phyloP scores from a whole-genome alignment of 2,113 vertebrate genomes.

The Sinosuthora webbiana region DNA sequence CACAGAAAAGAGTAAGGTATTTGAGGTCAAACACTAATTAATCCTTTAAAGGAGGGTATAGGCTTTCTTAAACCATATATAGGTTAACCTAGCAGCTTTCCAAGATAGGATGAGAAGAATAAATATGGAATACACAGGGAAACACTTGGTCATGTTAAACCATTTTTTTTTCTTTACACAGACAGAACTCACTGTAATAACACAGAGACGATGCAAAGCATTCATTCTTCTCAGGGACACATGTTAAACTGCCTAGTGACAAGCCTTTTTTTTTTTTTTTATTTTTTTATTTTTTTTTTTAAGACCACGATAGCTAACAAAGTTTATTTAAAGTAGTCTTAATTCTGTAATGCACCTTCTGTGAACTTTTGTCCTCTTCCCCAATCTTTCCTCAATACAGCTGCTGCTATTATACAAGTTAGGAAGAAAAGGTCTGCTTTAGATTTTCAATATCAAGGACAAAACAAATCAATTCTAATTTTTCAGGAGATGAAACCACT shows the following conservation, averaged over 20 bases:
- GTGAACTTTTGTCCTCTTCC: background rate
- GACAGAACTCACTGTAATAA: background rate
- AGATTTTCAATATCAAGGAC: conserved; percentile 13
- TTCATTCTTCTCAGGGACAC: background rate
- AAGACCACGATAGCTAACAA: background rate
- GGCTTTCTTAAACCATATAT: background rate
- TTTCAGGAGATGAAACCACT: conserved; percentile 27
- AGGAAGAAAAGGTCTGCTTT: background rate
- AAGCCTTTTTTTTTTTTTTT: accelerated
- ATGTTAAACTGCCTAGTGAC: background rate
- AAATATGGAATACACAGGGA: background rate
- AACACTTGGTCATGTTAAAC: background rate
- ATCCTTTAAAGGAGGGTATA: background rate
- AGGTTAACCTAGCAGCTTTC: background rate
- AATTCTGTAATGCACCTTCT: background rate
- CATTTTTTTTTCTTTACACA: background rate
- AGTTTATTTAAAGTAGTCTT: background rate
- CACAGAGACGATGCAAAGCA: background rate
- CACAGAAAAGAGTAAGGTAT: background rate
- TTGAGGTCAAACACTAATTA: background rate
- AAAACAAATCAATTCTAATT: conserved; percentile 24
- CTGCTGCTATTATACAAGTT: background rate
- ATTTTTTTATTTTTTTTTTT: background rate
- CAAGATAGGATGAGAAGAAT: background rate
- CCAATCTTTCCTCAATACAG: background rate